These are phyloP conservation scores for Taxidea taxus DNA, from an alignment of 2,113 vertebrate genomes.

Conservation along the genomic window DNA sequence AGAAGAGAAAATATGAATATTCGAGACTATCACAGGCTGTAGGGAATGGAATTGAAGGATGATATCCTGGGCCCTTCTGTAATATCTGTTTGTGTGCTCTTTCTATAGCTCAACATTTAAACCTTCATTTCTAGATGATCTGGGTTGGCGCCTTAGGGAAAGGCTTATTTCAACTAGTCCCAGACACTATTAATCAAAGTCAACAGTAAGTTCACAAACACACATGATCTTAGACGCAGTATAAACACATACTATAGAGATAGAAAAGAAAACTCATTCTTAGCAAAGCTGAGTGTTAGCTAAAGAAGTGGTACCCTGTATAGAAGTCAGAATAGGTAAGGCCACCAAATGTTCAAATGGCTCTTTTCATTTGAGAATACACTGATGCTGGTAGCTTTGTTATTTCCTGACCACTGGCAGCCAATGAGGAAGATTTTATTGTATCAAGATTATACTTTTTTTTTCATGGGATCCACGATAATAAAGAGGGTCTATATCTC, in stretches of 20 bases:
- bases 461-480: not conserved
- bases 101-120: not conserved
- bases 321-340: not conserved
- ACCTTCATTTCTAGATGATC: slow-evolving; percentile 2
- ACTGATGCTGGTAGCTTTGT: not conserved
- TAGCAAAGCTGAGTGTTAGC: not conserved
- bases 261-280: not conserved
- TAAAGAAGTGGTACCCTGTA: not conserved
- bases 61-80: not conserved
- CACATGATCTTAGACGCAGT: not conserved
- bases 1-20: not conserved
- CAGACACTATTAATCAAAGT: not conserved
- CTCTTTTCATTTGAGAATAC: slow-evolving; percentile 2
- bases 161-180: not conserved
- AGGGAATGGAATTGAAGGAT: not conserved
- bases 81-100: not conserved
- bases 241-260: not conserved
- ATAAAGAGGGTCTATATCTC: not conserved
- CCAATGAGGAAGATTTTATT: not conserved
- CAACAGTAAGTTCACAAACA: not conserved
- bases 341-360: slow-evolving; percentile 1
- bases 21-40: not conserved
- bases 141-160: not conserved
- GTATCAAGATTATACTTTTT: not conserved
- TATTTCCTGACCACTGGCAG: slow-evolving; percentile 1